Evolutionary conservation across 2,113 vertebrate species (phyloP).

Genomic region (Tetrao urogallus): DNA sequence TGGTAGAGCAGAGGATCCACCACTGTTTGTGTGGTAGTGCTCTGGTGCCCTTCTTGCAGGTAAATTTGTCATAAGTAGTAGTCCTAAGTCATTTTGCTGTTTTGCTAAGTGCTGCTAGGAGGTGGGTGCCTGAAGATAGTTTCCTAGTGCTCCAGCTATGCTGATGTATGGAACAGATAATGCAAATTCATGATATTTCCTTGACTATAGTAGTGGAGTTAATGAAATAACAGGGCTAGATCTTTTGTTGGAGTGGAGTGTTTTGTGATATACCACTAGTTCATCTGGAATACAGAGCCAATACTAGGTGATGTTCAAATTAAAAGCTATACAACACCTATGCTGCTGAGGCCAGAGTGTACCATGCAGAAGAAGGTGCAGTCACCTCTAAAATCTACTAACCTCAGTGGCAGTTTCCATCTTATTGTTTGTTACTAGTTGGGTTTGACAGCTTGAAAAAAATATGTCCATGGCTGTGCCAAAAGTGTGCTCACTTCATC

Average conservation of each 20-base stretch:
- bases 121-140: background rate
- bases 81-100: background rate
- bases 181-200: background rate
- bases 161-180: background rate
- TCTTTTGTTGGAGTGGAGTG: background rate
- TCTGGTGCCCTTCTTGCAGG: too few relatives aligned
- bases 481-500: background rate
- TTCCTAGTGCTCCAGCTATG: background rate
- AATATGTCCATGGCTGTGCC: background rate
- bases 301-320: background rate
- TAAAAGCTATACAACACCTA: background rate
- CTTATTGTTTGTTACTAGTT: background rate
- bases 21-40: too few relatives aligned
- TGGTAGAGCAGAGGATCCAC: too few relatives aligned
- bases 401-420: background rate
- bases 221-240: background rate
- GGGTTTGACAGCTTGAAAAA: background rate
- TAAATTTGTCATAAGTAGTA: background rate
- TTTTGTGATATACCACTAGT: background rate
- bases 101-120: background rate
- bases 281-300: background rate
- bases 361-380: background rate
- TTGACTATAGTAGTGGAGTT: background rate
- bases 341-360: background rate
- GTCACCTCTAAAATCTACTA: background rate